phyloP scores from a whole-genome alignment of 2,888 invertebrate species.

The Cephus pygmeus region DNA sequence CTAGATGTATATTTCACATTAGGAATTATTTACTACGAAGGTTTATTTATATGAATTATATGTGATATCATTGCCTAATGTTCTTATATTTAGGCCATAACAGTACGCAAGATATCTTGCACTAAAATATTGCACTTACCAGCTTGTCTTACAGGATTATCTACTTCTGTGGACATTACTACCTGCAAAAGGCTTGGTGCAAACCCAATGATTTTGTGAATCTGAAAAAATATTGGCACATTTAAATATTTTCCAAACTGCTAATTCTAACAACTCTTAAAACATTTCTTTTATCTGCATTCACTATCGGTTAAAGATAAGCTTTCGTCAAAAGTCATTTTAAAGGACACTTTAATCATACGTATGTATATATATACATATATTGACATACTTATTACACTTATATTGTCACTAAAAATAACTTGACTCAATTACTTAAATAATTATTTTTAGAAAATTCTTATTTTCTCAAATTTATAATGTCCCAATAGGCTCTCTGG shows the following conservation, averaged over 20 bases:
- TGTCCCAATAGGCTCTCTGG: not conserved
- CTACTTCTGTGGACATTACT: constrained; percentile 89
- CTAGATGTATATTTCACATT: not conserved
- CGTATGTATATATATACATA: no score
- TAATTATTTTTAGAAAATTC: not conserved
- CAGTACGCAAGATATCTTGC: not conserved
- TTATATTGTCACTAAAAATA: not conserved
- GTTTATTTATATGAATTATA: no score
- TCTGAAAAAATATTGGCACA: constrained; percentile 68
- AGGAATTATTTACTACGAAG: no score
- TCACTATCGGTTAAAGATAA: not conserved
- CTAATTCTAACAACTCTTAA: not conserved
- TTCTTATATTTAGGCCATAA: no score
- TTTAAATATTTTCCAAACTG: not conserved
- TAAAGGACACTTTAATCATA: not conserved
- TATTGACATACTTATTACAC: not conserved
- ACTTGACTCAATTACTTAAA: not conserved
- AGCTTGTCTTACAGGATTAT: constrained; percentile 94
- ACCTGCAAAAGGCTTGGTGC: constrained; percentile 93
- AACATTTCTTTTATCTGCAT: not conserved
- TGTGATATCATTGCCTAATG: no score
- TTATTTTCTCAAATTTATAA: not conserved
- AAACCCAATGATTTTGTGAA: constrained; percentile 96
- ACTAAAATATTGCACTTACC: constrained; percentile 65
- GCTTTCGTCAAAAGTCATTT: not conserved